Percentiles rank a stretch among this genome's conserved stretches.
phyloP scores from a whole-genome alignment of 2,888 invertebrate genomes.

The Eupithecia dodoneata region DNA sequence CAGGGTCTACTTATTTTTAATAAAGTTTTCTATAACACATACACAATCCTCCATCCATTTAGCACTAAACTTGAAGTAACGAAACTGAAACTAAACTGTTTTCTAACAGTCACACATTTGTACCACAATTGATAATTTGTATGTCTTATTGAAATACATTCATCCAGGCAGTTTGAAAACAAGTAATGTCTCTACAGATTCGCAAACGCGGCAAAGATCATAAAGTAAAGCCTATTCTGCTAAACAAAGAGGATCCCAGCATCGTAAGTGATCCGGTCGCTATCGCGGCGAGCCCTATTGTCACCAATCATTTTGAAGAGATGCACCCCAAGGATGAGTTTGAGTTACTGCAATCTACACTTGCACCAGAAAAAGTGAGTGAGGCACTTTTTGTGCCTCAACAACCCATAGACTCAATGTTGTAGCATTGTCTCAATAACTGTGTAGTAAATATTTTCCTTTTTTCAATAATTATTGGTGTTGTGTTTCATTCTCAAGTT shows the following conservation, averaged over 20 bases:
- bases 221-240: constrained; percentile 89
- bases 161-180: constrained; percentile 5
- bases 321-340: constrained; percentile 92
- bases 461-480: constrained; percentile 21
- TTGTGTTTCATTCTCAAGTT: not conserved
- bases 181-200: constrained; percentile 72
- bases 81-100: not conserved
- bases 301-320: constrained; percentile 89
- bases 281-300: constrained; percentile 68
- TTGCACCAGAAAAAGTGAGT: constrained; percentile 79
- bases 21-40: not conserved
- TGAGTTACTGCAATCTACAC: constrained; percentile 76
- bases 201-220: constrained; percentile 88
- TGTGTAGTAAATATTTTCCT: not conserved
- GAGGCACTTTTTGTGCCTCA: constrained; percentile 38
- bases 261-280: constrained; percentile 81
- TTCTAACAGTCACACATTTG: not conserved
- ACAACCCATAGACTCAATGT: not conserved
- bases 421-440: not conserved
- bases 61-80: too few relatives aligned
- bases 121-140: not conserved
- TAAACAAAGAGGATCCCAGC: constrained; percentile 89
- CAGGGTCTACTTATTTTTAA: not conserved
- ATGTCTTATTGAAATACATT: not conserved
- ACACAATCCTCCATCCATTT: not conserved